phyloP scores from a whole-genome alignment of 2,888 invertebrate species.

The Erannis defoliaria region DNA sequence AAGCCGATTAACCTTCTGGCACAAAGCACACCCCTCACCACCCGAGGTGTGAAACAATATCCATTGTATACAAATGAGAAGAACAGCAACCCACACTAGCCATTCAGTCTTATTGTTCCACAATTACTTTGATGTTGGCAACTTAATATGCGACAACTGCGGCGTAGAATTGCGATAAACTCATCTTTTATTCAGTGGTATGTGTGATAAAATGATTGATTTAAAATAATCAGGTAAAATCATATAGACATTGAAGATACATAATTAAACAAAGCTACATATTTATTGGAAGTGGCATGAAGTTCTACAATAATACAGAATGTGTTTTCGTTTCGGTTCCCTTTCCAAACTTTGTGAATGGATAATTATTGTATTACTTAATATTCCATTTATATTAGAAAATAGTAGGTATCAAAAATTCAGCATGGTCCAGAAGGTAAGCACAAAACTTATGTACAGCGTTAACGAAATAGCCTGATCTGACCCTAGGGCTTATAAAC shows the following conservation, averaged over 20 bases:
- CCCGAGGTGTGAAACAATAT: constrained; percentile 69
- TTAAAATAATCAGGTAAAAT: neutral
- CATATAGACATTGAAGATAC: neutral
- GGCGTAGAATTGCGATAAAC: constrained; percentile 37
- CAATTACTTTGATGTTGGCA: constrained; percentile 45
- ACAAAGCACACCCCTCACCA: constrained; percentile 40
- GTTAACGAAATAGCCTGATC: too few relatives aligned
- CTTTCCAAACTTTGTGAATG: too few relatives aligned
- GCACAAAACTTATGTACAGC: too few relatives aligned
- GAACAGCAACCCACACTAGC: constrained; percentile 39
- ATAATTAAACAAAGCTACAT: too few relatives aligned
- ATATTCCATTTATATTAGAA: too few relatives aligned
- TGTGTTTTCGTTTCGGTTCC: too few relatives aligned
- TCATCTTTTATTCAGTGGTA: constrained; percentile 42
- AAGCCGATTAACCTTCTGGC: constrained; percentile 61
- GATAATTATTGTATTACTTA: too few relatives aligned
- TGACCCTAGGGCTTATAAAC: too few relatives aligned
- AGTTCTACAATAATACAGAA: too few relatives aligned
- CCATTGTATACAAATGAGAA: constrained; percentile 84
- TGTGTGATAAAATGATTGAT: constrained; percentile 17
- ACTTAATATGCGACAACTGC: constrained; percentile 44
- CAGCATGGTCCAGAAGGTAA: too few relatives aligned
- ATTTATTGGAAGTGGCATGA: too few relatives aligned
- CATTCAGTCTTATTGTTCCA: constrained; percentile 41
- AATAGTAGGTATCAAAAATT: too few relatives aligned